These are phyloP conservation scores for Papilio glaucus DNA, from an alignment of 1,140 invertebrate genomes.

Conservation along the genomic window DNA sequence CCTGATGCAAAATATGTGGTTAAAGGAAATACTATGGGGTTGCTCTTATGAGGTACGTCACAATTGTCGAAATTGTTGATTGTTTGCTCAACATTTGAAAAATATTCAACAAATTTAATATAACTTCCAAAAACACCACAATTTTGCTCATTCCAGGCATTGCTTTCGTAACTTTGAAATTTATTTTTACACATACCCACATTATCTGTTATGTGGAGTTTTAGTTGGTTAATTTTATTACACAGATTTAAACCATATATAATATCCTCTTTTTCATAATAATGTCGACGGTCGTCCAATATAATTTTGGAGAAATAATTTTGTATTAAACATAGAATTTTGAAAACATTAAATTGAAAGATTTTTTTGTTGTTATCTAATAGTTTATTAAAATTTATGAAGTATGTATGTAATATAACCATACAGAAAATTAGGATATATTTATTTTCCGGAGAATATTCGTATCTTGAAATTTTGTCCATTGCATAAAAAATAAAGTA, in stretches of 20 bases:
- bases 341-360: background rate
- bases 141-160: background rate
- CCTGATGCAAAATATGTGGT: constrained; percentile 40
- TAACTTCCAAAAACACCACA: background rate
- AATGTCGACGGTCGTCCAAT: background rate
- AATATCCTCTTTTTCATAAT: background rate
- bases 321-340: background rate
- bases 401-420: too few relatives aligned
- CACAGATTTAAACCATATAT: too few relatives aligned
- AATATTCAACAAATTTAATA: background rate
- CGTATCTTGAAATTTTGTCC: background rate
- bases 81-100: background rate
- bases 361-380: background rate
- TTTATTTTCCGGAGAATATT: background rate
- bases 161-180: background rate
- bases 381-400: background rate
- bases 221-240: too few relatives aligned
- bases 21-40: background rate
- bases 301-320: background rate
- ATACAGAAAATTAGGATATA: too few relatives aligned
- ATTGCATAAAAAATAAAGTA: background rate
- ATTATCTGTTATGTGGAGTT: too few relatives aligned
- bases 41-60: background rate
- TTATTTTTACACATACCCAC: too few relatives aligned
- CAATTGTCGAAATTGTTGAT: background rate